A percentile compares a stretch with the other conserved stretches of the same genome.
Conservation (phyloP, 2,797 vertebrate genomes). For the Ibycter americanus region DNA sequence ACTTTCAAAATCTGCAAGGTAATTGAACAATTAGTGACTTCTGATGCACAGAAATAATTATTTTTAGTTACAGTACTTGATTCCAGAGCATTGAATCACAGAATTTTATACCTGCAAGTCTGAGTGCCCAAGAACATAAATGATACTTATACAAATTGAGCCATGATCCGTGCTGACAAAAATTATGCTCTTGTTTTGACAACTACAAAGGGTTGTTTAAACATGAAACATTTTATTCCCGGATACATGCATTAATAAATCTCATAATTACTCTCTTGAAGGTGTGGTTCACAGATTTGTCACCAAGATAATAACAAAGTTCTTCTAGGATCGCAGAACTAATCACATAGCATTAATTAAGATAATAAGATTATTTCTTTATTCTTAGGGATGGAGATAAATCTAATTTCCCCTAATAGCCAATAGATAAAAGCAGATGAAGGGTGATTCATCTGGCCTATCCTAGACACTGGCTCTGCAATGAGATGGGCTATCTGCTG, state of each 20-base stretch:
- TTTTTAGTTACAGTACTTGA: neutral
- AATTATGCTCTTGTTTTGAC: neutral
- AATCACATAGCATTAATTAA: neutral
- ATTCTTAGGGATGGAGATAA: neutral
- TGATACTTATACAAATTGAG: neutral
- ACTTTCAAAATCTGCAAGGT: neutral
- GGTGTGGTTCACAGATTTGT: neutral
- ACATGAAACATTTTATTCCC: neutral
- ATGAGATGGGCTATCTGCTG: neutral
- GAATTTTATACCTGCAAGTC: neutral
- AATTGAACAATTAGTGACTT: neutral
- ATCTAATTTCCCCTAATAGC: neutral
- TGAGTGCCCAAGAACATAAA: neutral
- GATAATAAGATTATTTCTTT: neutral
- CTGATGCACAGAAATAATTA: neutral
- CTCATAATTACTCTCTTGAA: neutral
- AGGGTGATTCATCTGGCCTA: neutral
- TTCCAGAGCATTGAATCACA: neutral
- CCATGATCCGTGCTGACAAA: neutral
- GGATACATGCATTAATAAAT: rapidly evolving
- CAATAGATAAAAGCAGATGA: neutral
- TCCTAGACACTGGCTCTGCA: neutral
- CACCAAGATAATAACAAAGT: neutral
- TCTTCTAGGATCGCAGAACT: neutral
- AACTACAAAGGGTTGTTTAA: neutral